Conservation (phyloP, 2,797 vertebrate genomes). For the Phylloscopus collybita region DNA sequence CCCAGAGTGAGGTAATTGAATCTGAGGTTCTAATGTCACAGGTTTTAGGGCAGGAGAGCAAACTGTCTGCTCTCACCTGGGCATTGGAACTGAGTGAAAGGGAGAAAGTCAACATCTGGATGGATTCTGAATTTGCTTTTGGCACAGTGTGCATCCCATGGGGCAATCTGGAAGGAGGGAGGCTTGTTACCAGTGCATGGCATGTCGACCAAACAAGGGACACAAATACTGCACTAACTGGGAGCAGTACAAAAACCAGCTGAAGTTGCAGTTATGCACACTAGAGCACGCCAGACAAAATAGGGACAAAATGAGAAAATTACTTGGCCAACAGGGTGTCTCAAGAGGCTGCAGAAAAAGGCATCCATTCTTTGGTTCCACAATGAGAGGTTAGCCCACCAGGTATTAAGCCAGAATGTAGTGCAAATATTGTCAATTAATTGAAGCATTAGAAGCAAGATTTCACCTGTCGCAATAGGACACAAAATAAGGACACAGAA, state of each 20-base stretch:
- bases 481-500: no score
- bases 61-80: not conserved
- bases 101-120: not conserved
- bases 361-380: not conserved
- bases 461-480: not conserved
- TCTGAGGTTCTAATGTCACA: not conserved
- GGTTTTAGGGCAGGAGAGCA: not conserved
- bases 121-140: not conserved
- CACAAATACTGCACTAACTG: not conserved
- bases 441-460: not conserved
- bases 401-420: not conserved
- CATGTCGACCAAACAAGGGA: fast-evolving
- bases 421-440: not conserved
- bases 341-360: not conserved
- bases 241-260: not conserved
- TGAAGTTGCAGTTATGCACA: not conserved
- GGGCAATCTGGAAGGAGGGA: not conserved
- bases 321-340: fast-evolving
- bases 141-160: fast-evolving
- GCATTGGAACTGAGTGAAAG: not conserved
- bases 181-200: not conserved
- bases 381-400: not conserved
- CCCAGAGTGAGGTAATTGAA: not conserved
- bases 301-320: not conserved
- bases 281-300: not conserved